Base-by-base conservation (phyloP, 2,113 vertebrate genomes). In the Octodon degus region DNA sequence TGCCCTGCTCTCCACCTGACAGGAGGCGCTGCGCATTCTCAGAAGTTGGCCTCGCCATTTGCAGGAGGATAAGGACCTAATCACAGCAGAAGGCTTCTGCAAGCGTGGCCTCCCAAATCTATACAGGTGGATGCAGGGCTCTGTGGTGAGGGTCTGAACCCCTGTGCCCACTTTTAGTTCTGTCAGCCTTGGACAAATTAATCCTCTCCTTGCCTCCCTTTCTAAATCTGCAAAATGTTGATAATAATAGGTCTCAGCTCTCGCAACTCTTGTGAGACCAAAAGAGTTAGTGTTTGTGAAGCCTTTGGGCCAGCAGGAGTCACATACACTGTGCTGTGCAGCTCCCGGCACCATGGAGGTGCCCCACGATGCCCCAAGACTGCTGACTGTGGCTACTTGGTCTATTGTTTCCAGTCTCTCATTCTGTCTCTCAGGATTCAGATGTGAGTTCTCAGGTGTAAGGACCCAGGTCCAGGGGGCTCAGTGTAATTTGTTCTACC, bases 391-490 rank as follows among this genome's bases (percentile, higher is more conserved):
- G 79, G 93, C 82, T 89, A 60, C 16, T 43, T 8, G 25, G 63
- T 22, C 79, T 95, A 63, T 82, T 79, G 27, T 81, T 87, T 17
- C 60, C 90, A 43, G 88, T 43, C 62, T 96, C 76, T 91, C 81
- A 82, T 92, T 97, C 96, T 72, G 70, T 92, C 65, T 22, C 85
- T 83, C 32, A 62, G 5, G 12, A 97, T 87, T 97, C 93, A 92
- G 68, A 60, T 43, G 22, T 68, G 77, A 93, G 70, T 95, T 65
- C 20, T 27, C 25, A 85, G 60, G 60, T 60, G 16, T 81, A 58
- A 58, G 55, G 55, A 58, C 17, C 55, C 16, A 16, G 17, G 17
- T 58, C 55, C 17, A 1, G 19, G 55, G 55, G 17, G 19, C 55
- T 58, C 55, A 58, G 16, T 58, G 17, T 58, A 16, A 58, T 58